Percentiles rank a stretch among this genome's conserved stretches.
Conservation (phyloP, 1,140 invertebrate species). For the Heliothis subflexa region DNA sequence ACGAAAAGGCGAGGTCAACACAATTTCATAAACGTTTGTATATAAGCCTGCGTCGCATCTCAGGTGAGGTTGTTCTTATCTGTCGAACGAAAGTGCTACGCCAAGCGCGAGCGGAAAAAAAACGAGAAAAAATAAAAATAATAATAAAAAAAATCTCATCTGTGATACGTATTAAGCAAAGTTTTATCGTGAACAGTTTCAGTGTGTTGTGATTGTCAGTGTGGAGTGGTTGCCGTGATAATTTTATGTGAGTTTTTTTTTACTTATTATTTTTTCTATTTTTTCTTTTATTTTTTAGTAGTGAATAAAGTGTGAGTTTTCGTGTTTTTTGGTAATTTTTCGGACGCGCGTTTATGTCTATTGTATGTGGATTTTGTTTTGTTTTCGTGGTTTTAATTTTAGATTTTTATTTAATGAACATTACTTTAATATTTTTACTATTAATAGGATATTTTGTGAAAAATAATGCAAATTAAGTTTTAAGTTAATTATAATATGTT, state of each 20-base stretch:
- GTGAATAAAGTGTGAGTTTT: background rate
- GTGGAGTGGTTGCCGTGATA: constrained; percentile 45
- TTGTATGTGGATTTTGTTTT: constrained; percentile 12
- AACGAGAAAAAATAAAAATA: background rate
- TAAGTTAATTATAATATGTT: background rate
- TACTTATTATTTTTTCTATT: constrained; percentile 10
- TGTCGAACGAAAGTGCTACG: constrained; percentile 35
- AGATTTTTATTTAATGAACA: background rate
- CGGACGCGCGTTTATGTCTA: constrained; percentile 40
- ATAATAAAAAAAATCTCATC: constrained; percentile 10
- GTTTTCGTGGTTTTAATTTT: constrained; percentile 14
- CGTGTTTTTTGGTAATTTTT: background rate
- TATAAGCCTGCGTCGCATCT: constrained; percentile 44
- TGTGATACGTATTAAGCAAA: constrained; percentile 40
- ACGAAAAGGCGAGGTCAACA: constrained; percentile 40
- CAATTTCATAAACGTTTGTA: constrained; percentile 54
- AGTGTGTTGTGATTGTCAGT: constrained; percentile 54
- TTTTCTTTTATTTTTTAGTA: background rate
- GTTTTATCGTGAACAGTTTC: constrained; percentile 46
- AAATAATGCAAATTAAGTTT: background rate
- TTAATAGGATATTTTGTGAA: too few species aligned
- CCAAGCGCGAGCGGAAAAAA: constrained; percentile 10
- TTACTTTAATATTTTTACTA: background rate
- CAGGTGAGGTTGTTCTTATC: constrained; percentile 40
- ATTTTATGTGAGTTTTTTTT: constrained; percentile 37